Evolutionary conservation across 2,113 vertebrate genomes (phyloP), one percentile per base, ranked within the genome.

Genomic region (Cyphomyrus discorhynchus): DNA sequence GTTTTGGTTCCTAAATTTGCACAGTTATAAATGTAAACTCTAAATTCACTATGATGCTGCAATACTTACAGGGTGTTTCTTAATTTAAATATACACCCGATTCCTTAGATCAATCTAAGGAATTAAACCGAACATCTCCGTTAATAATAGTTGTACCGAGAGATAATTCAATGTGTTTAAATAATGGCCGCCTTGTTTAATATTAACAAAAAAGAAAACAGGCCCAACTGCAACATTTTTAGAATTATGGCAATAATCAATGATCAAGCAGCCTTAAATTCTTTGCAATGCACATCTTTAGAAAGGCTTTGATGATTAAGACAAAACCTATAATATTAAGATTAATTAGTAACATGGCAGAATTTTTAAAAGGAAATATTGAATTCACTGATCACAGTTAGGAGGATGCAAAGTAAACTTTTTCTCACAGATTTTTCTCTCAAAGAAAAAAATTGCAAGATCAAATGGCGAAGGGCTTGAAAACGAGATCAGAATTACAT

Each of bases 1-100:
- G 47, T 74, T 88, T 70, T 88, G 80, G 88, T 91, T 88, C 91
- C 89, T 89, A 58, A 84, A 88, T 88, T 86, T 84, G 89, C 70
- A 46, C 82, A 88, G 35, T 56, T 88, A 82, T 83, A 66, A 45
- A 77, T 89, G 58, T 84, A 86, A 45, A 82, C 56, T 83, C 82
- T 39, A 88, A 58, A 62, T 62, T 88, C 21, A 45, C n/a, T 53
- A 19, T 39, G 35, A 77, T 77, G 70, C 35, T 77, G 35, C 70
- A 77, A 17, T 77, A 77, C 13, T 19, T 77, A 39, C n/a, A 77
- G 35, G 9, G 3, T 27, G 4, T 77, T 47, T 47, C n/a, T 83
- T 83, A 50, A 11, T 47, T 47, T 45, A 85, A 50, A 47, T 13
- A n/a, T 47, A 6, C 19, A 47, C 2, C 21, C 24, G 10, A n/a